Base-by-base conservation (phyloP, 2,797 vertebrate species). In the Darevskia mixta region DNA sequence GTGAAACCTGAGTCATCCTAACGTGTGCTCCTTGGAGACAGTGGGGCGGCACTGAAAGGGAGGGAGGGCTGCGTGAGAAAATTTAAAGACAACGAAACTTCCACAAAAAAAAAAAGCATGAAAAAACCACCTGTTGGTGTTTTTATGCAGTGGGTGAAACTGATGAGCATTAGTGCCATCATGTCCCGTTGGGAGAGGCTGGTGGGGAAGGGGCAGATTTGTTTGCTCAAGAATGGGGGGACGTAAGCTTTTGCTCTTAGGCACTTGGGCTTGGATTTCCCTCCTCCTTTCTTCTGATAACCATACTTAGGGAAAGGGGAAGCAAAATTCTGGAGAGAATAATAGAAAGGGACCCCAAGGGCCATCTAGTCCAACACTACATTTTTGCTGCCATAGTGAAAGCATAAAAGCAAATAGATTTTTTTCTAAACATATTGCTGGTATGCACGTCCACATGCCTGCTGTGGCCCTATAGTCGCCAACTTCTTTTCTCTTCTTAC, bases 1-100 rank as follows among this genome's bases (percentile, higher is more conserved):
- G 86, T 78, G 95, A 90, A 89, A 94, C 13, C 91, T 95, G 95
- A 96, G 90, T 95, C 95, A 96, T 0, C 25, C 38, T 13, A 72
- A 27, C 5, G 41, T 32, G 90, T 89, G 90, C 72, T 0, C 86
- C 89, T 72, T 5, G 41, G 90, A 93, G 94, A 89, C 90, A 58
- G 82, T 88, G 27, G 78, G 66, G 93, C 88, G 0, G 93, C 93
- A 45, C 88, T 32, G 90, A 72, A 7, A 41, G 88, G 81, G 72
- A 86, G 91, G 55, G 5, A 76, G 82, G 80, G 90, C 92, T 94
- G 89, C 85, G 90, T 90, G 93, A 94, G 94, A 92, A 95, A 90
- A 0, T 1, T 92, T 32, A 76, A 75, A 93, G 75, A 92, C 93
- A 93, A 83, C 81, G 91, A 95, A 94, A 96, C 94, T 94, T 32